Evolutionary conservation across 2,113 vertebrate genomes (phyloP).

Genomic region (Cyanocitta stelleri): DNA sequence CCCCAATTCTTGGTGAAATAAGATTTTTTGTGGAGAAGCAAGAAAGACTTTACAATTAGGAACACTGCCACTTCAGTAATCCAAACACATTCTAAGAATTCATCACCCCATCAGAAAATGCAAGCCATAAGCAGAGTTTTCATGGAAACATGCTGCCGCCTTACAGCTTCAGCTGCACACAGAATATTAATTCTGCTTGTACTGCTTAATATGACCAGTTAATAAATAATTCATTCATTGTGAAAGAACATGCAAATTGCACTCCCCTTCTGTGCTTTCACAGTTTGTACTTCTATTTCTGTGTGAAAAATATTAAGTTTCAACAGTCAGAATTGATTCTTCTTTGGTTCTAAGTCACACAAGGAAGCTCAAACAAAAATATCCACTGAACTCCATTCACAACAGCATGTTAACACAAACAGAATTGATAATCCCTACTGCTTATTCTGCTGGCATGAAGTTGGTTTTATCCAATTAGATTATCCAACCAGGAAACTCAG

Average conservation of each 20-base stretch:
- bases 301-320: neutral
- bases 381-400: neutral
- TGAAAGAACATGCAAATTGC: constrained; percentile 32
- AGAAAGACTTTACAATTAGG: neutral
- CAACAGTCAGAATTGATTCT: neutral
- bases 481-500: neutral
- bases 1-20: neutral
- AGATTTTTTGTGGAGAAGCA: neutral
- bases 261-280: neutral
- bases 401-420: neutral
- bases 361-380: neutral
- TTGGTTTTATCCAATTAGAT: neutral
- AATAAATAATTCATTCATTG: constrained; percentile 53
- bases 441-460: neutral
- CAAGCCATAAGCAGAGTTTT: constrained; percentile 1
- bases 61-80: neutral
- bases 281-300: neutral
- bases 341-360: neutral
- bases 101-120: neutral
- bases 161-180: neutral
- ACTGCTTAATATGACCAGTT: constrained; percentile 29
- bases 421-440: neutral
- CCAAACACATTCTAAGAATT: neutral
- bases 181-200: constrained; percentile 49
- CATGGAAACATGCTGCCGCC: neutral